Conservation (phyloP, 2,797 vertebrate genomes). For the Hozukius guyotensis region DNA sequence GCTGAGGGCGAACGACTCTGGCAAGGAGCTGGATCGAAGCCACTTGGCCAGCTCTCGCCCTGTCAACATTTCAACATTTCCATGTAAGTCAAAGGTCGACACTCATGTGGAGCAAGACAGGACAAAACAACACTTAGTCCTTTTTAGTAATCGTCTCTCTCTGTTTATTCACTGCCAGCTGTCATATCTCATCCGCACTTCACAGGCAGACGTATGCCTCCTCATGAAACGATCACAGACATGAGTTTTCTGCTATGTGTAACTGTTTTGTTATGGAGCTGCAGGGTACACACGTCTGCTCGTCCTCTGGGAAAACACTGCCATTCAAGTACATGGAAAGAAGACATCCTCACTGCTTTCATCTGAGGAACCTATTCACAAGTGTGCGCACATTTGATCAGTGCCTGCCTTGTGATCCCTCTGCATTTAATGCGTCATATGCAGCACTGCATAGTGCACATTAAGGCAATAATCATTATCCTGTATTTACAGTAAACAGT, state of each 20-base stretch:
- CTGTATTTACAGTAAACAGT: not conserved
- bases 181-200: not conserved
- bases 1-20: conserved; percentile 70
- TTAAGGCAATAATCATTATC: not conserved
- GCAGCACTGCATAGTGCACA: not conserved
- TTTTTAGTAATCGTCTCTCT: not conserved
- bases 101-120: not conserved
- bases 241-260: not conserved
- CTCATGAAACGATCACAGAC: not conserved
- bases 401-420: conserved; percentile 12
- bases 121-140: not conserved
- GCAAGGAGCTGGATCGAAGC: conserved; percentile 75
- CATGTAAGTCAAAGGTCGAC: not conserved
- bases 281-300: not conserved
- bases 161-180: not conserved
- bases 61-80: conserved; percentile 53
- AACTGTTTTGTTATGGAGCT: not conserved
- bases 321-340: not conserved
- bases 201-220: not conserved
- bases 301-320: not conserved
- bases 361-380: not conserved
- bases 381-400: not conserved
- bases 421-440: not conserved
- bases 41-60: conserved; percentile 91
- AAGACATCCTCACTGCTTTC: not conserved